Evolutionary conservation across 1,140 invertebrate species (phyloP).

Genomic region (Euura saliciscinereae): DNA sequence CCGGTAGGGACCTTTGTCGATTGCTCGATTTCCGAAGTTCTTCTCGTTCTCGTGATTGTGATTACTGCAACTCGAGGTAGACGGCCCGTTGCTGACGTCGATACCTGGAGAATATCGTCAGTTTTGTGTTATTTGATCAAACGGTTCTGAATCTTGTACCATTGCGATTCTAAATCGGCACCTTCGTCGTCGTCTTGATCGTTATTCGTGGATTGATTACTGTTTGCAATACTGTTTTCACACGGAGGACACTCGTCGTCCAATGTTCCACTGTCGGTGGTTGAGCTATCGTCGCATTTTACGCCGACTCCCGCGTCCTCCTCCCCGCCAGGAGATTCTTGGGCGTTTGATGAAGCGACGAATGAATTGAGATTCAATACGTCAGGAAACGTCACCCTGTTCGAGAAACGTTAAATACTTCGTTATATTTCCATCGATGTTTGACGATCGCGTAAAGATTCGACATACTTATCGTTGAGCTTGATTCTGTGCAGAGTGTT

Average conservation of each 20-base stretch:
- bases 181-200: slow-evolving; percentile 60
- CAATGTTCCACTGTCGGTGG: slow-evolving; percentile 73
- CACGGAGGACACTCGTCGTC: slow-evolving; percentile 68
- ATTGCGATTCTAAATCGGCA: slow-evolving; percentile 14
- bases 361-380: slow-evolving; percentile 83
- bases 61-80: slow-evolving; percentile 39
- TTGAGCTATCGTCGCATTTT: slow-evolving; percentile 70
- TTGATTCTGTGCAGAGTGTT: slow-evolving; percentile 86
- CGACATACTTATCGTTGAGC: slow-evolving; percentile 84
- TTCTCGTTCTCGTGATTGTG: slow-evolving; percentile 61
- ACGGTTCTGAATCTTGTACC: too few relatives aligned
- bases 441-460: slow-evolving; percentile 10
- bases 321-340: slow-evolving; percentile 52
- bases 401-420: slow-evolving; percentile 24
- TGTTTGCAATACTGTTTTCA: slow-evolving; percentile 47
- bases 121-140: slow-evolving; percentile 14
- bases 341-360: slow-evolving; percentile 57
- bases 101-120: slow-evolving; percentile 56
- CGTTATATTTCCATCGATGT: not conserved
- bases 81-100: slow-evolving; percentile 63
- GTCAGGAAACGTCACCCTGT: slow-evolving; percentile 85
- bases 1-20: slow-evolving; percentile 72
- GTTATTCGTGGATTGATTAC: slow-evolving; percentile 43
- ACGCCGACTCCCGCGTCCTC: slow-evolving; percentile 53
- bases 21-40: slow-evolving; percentile 51